These are phyloP conservation scores for Nesogale talazaci DNA, from an alignment of 2,113 vertebrate genomes.

Conservation along the genomic window DNA sequence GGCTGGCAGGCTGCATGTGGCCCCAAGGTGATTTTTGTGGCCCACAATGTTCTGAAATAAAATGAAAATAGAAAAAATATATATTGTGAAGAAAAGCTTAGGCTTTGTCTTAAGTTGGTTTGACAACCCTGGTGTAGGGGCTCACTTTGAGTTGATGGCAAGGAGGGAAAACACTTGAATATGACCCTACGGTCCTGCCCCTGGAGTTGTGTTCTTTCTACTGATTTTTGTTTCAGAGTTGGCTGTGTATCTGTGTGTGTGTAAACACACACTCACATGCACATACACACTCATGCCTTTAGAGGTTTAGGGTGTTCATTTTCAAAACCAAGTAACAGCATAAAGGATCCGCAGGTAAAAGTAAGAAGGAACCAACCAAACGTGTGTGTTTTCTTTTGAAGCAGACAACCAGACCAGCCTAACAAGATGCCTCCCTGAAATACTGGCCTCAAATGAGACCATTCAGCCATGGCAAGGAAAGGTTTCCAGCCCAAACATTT, in stretches of 20 bases:
- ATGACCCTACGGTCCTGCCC: neutral
- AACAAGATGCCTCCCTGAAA: constrained; percentile 83
- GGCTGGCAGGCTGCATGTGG: no score
- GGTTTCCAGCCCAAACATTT: constrained; percentile 84
- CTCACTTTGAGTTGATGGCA: no score
- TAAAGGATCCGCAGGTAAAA: constrained; percentile 35
- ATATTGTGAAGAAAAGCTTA: no score
- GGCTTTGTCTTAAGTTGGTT: no score
- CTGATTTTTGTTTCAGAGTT: neutral
- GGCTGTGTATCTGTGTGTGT: neutral
- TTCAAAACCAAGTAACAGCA: constrained; percentile 15
- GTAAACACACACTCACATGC: neutral
- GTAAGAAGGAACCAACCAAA: constrained; percentile 66
- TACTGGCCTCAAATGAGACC: constrained; percentile 81
- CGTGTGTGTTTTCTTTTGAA: constrained; percentile 74
- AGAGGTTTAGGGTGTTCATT: neutral
- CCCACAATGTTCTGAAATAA: no score
- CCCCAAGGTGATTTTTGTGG: no score
- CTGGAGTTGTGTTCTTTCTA: neutral
- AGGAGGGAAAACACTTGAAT: neutral
- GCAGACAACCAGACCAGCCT: constrained; percentile 77
- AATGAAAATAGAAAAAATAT: no score
- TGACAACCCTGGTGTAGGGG: no score
- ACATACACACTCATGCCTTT: neutral
- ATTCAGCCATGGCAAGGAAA: constrained; percentile 83